Percentiles rank a stretch among this genome's conserved stretches.
Evolutionary conservation across 2,797 vertebrate genomes (phyloP).

Genomic region (Sylvia borin): DNA sequence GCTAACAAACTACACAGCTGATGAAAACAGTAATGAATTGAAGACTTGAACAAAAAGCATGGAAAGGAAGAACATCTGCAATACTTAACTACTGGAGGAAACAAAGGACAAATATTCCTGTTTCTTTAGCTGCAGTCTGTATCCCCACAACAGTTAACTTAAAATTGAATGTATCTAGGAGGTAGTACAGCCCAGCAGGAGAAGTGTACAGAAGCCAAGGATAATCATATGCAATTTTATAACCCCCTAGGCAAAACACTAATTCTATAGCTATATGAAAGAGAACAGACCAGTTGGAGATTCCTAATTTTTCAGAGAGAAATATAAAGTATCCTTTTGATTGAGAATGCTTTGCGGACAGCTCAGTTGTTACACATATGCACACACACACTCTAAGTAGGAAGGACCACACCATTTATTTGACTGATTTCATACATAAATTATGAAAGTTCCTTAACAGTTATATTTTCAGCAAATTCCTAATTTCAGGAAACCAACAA

Average conservation of each 20-base stretch:
- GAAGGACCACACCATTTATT: neutral
- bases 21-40: constrained; percentile 55
- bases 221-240: constrained; percentile 7
- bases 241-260: neutral
- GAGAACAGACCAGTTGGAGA: neutral
- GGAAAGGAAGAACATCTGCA: constrained; percentile 67
- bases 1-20: constrained; percentile 57
- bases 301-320: neutral
- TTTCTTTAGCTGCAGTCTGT: constrained; percentile 36
- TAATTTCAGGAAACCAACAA: neutral
- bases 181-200: neutral
- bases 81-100: constrained; percentile 44
- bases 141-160: neutral
- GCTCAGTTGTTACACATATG: neutral
- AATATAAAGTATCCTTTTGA: neutral
- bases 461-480: neutral
- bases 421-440: neutral
- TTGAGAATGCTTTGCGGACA: neutral
- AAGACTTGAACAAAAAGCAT: constrained; percentile 47
- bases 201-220: neutral
- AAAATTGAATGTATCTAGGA: constrained; percentile 11
- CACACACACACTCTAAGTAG: neutral
- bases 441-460: neutral
- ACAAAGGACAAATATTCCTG: constrained; percentile 29
- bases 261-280: neutral